Evolutionary conservation across 2,797 vertebrate species (phyloP).

Genomic region (Onychomys torridus): DNA sequence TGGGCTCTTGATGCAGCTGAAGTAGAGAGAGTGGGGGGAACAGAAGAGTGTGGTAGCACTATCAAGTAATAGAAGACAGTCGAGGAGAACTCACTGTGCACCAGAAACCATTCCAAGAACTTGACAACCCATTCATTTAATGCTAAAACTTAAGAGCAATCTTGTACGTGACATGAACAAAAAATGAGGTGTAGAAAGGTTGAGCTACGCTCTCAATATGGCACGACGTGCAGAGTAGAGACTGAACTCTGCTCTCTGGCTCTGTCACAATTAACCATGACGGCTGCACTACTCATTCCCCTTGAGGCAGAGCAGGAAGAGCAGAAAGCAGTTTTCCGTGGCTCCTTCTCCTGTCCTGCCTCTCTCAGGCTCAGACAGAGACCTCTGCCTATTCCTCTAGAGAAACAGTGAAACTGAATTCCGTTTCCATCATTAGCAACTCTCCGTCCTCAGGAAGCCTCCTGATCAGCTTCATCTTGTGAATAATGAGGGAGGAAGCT

Average conservation of each 20-base stretch:
- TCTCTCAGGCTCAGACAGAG: neutral
- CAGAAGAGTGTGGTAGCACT: neutral
- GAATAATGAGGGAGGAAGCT: constrained; percentile 46
- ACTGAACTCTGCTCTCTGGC: neutral
- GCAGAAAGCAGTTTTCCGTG: neutral
- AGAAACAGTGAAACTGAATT: neutral
- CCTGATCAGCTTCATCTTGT: constrained; percentile 39
- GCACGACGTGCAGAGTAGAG: no score
- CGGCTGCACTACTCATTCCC: neutral
- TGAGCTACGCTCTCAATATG: neutral
- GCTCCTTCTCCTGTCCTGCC: neutral
- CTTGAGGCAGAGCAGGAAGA: neutral
- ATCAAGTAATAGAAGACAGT: neutral
- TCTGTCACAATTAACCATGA: neutral
- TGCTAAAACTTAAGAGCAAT: neutral
- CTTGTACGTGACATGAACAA: neutral
- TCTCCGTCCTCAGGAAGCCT: neutral
- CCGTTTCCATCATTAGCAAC: neutral
- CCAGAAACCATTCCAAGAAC: neutral
- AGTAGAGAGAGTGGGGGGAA: neutral
- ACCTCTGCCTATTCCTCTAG: neutral
- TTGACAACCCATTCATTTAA: neutral
- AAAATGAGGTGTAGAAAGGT: neutral
- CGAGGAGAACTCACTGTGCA: neutral
- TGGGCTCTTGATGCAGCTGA: neutral